A percentile compares a stretch with the other conserved stretches of the same genome.
phyloP scores from a whole-genome alignment of 1,140 invertebrate species.

The Pemphigus obesinymphae region DNA sequence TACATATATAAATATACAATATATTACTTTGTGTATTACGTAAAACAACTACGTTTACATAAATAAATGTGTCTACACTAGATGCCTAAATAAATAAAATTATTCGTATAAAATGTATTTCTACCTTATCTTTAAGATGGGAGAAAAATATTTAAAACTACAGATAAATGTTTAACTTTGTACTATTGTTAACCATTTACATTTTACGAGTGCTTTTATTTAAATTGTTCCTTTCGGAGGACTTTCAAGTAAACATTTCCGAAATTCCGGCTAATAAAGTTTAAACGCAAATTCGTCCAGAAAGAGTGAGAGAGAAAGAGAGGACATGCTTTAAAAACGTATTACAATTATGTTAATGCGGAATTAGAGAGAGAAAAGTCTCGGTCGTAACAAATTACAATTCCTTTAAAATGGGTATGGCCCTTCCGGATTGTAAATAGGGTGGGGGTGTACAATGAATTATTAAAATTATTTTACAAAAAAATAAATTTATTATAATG shows the following conservation, averaged over 20 bases:
- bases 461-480: conserved; percentile 31
- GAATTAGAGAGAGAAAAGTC: conserved; percentile 40
- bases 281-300: conserved; percentile 28
- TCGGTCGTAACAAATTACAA: conserved; percentile 35
- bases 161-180: not conserved
- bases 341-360: conserved; percentile 40
- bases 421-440: not conserved
- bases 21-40: too few relatives aligned
- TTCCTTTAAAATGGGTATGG: conserved; percentile 18
- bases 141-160: conserved; percentile 24
- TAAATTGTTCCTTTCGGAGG: conserved; percentile 29
- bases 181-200: conserved; percentile 31
- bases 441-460: not conserved
- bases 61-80: too few relatives aligned
- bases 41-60: too few relatives aligned
- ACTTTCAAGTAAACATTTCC: conserved; percentile 34
- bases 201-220: conserved; percentile 39
- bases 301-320: not conserved
- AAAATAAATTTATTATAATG: not conserved
- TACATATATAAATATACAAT: too few relatives aligned
- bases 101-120: not conserved
- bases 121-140: not conserved
- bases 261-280: conserved; percentile 36
- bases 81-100: not conserved
- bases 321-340: conserved; percentile 28